Base-by-base conservation (phyloP, 1,140 invertebrate genomes). In the Melipona quadrifasciata region DNA sequence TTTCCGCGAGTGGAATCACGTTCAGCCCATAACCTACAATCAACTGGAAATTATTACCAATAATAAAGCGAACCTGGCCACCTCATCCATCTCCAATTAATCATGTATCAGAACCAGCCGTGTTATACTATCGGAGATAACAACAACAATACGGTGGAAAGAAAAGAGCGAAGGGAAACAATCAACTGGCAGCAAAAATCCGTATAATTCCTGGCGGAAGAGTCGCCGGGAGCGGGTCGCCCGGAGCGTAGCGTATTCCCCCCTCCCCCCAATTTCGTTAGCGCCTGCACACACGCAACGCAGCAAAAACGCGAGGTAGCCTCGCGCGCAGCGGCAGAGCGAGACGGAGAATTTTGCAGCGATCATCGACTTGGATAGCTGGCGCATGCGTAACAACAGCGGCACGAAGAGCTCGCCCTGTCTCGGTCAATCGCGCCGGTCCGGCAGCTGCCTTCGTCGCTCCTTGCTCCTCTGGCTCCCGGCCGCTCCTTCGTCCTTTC, bases 361-460 rank as follows among this genome's bases (percentile, higher is more conserved):
- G 89, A 90, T 90, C 89, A 90, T 90, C 89, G 89, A 90, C 89
- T 90, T 82, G 89, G 80, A 71, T 84, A 73, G 88, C 83, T 75
- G 86, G n/a, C 88, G 89, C 88, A 84, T 81, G 82, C 89, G 89
- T 86, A 78, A 78, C 82, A 88, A 77, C 80, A 67, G 85, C 88
- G 75, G 2, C 17, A 31, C 88, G 75, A 82, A 85, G 31, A 31
- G 8, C 78, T 80, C 78, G 76, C 70, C 64, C 72, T 12, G n/a
- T 82, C 72, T 86, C 74, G 70, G 27, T 80, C 64, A 24, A 17
- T 64, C 77, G 61, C 12, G 17, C 39, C 61, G 61, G 31, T 65
- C 78, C 64, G 64, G 57, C 61, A 14, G 34, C 64, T 73, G 39
- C 68, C 27, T 53, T 27, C 80, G 24, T 34, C 75, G 65, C 47